Evolutionary conservation across 2,113 vertebrate species (phyloP), one percentile per base, ranked within the genome.

Genomic region (Leiothrix lutea): DNA sequence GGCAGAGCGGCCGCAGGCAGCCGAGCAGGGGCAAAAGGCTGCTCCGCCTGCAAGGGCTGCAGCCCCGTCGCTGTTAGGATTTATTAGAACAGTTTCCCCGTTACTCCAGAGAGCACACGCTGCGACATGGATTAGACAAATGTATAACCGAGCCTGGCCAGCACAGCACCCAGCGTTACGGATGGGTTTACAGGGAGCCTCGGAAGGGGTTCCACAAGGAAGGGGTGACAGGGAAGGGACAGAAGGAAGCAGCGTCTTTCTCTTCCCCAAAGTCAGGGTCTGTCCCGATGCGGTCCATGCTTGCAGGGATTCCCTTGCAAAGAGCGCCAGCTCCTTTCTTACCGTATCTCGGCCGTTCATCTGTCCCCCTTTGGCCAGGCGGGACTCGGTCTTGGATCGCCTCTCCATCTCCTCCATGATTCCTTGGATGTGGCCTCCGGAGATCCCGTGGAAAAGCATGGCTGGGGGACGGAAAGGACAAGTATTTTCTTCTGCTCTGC

Each of bases 381-480:
- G 99, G 95, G 99, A 99, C 97, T 99, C 99, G 22, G 96, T 98
- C 97, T 99, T 99, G 96, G 99, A 99, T 97, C 99, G 96, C 94
- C 99, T 99, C 98, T 99, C 99, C 99, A 99, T 99, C 98, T 99
- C 99, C 98, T 99, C 99, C 99, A 99, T 99, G 98, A 99, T 99
- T 80, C 99, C 99, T 97, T 99, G 99, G 97, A 99, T 99, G 97
- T 99, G 99, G 98, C 99, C 99, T 98, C 99, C 99, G 97, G 99
- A 99, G 99, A 99, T 99, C 96, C 99, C 99, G 98, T 99, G 99
- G 98, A 99, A 99, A 98, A 99, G 99, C 99, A 99, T 99, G 98
- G 99, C 99, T 99, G 99, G 98, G 98, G 99, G 98, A 98, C 99
- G 99, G 98, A 99, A 99, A 98, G 98, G 99, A 98, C 99, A 99